A percentile compares a stretch with the other conserved stretches of the same genome.
Evolutionary conservation across 2,888 invertebrate species (phyloP).

Genomic region (Venusia cambrica): DNA sequence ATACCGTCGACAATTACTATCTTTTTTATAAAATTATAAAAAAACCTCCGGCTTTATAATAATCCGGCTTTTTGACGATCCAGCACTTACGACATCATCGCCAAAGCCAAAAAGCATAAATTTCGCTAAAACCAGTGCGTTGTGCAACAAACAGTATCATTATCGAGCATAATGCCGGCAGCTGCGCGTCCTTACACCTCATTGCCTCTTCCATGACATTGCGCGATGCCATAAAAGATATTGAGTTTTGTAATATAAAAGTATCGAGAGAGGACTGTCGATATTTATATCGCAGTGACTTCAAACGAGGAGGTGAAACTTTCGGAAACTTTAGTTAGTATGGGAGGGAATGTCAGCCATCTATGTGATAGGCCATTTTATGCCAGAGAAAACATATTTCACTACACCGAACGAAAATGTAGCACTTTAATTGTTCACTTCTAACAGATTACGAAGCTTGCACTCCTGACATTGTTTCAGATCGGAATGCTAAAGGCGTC

Average conservation of each 20-base stretch:
- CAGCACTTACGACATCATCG: conserved; percentile 1
- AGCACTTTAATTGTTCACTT: conserved; percentile 34
- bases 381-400: background rate
- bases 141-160: conserved; percentile 56
- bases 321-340: background rate
- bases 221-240: conserved; percentile 69
- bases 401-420: no score
- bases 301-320: conserved; percentile 3
- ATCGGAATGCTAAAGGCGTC: conserved; percentile 47
- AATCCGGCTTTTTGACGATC: no score
- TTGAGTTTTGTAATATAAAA: conserved; percentile 60
- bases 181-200: conserved; percentile 70
- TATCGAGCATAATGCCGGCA: conserved; percentile 57
- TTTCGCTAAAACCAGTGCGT: conserved; percentile 39
- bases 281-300: conserved; percentile 24
- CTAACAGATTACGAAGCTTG: conserved; percentile 43
- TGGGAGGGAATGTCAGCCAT: conserved; percentile 8
- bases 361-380: conserved; percentile 29
- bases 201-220: conserved; percentile 78
- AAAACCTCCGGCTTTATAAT: background rate
- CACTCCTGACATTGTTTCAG: conserved; percentile 47
- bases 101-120: conserved; percentile 29
- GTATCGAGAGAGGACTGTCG: conserved; percentile 45
- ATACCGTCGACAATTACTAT: no score
- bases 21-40: no score